phyloP scores from a whole-genome alignment of 2,113 vertebrate species.

The Pyxicephalus adspersus region DNA sequence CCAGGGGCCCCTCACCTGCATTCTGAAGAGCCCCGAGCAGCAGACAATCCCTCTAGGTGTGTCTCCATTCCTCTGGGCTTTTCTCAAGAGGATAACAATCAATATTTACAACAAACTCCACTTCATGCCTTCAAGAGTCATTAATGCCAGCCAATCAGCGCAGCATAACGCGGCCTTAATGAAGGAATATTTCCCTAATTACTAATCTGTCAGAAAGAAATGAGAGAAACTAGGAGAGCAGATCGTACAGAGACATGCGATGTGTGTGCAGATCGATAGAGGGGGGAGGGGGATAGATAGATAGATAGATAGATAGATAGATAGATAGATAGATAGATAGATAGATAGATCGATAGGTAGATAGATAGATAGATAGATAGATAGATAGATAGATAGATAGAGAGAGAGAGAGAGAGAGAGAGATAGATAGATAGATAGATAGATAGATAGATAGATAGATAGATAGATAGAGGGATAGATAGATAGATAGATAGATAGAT shows the following conservation, averaged over 20 bases:
- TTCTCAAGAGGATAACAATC: slow-evolving; percentile 54
- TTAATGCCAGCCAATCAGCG: slow-evolving; percentile 60
- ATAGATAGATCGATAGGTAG: slow-evolving; percentile 9
- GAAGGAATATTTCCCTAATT: slow-evolving; percentile 60
- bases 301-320: background rate
- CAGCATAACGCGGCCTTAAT: slow-evolving; percentile 24
- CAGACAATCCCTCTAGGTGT: slow-evolving; percentile 25
- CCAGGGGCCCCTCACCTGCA: background rate
- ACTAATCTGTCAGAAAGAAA: slow-evolving; percentile 46
- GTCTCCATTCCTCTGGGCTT: slow-evolving; percentile 17
- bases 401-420: slow-evolving; percentile 7
- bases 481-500: slow-evolving; percentile 32
- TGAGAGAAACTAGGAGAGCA: too few species aligned
- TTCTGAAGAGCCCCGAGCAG: background rate
- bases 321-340: slow-evolving; percentile 10
- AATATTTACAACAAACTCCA: slow-evolving; percentile 62
- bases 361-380: slow-evolving; percentile 17
- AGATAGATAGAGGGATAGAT: slow-evolving; percentile 28
- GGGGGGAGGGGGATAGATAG: background rate
- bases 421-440: slow-evolving; percentile 4
- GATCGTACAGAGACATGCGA: too few species aligned
- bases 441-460: slow-evolving; percentile 23
- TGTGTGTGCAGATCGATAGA: too few species aligned
- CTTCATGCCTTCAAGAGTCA: slow-evolving; percentile 58
- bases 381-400: background rate